Percentiles rank a stretch among this genome's conserved stretches.
phyloP scores from a whole-genome alignment of 2,797 vertebrate genomes.

The Lophotriccus pileatus region DNA sequence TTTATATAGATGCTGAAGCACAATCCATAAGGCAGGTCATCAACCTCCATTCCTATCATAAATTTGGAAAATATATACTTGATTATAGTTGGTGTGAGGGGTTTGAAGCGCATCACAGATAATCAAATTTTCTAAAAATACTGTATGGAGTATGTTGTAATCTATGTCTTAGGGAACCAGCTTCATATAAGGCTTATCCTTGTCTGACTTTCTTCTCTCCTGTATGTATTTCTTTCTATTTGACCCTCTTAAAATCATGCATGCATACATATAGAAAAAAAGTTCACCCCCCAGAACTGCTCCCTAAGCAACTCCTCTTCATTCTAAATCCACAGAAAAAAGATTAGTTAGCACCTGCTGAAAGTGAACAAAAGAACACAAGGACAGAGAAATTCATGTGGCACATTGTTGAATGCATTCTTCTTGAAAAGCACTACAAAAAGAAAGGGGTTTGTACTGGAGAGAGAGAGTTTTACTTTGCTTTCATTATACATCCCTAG shows the following conservation, averaged over 20 bases:
- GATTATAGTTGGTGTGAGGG: not conserved
- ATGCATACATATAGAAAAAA: not conserved
- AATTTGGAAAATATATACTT: not conserved
- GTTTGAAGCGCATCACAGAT: not conserved
- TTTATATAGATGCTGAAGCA: not conserved
- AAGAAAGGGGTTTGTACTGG: not conserved
- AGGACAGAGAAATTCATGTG: not conserved
- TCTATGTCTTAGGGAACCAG: not conserved
- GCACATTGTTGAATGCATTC: not conserved
- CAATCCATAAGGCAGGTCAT: not conserved
- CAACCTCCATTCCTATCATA: not conserved
- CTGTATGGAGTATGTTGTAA: not conserved
- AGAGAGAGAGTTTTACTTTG: not conserved
- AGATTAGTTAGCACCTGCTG: not conserved
- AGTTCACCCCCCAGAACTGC: not conserved
- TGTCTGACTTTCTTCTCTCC: not conserved
- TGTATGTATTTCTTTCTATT: not conserved
- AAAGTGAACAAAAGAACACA: not conserved
- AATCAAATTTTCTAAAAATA: not conserved
- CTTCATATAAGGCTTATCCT: not conserved
- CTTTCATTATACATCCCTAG: not conserved
- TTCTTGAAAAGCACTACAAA: not conserved
- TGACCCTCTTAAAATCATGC: not conserved
- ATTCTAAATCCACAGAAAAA: not conserved
- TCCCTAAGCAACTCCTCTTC: not conserved